Base-by-base conservation (phyloP, 2,888 invertebrate genomes). In the Steinernema carpocapsae region DNA sequence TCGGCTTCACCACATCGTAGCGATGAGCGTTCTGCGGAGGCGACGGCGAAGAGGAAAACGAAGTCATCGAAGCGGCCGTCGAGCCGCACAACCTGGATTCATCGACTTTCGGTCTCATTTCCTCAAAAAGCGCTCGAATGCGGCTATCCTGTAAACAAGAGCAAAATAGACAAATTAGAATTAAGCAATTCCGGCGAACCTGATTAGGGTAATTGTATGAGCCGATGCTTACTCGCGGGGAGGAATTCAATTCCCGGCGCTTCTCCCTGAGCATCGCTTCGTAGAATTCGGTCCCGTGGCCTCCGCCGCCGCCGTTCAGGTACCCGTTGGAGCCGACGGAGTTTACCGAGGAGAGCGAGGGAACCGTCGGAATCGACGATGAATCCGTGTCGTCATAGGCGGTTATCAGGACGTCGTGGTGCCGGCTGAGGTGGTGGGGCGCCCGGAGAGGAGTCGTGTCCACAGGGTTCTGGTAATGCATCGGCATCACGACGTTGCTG, bases 21-120 rank as follows among this genome's bases (percentile, higher is more conserved):
- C 56, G 56, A 56, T 56, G 56, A 14, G 56, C 12, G 3, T 56
- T 26, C 26, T 56, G 56, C 26, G 56, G 56, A 6, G 56, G 56
- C 2, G 56, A 56, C 22, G 56, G 56, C 24, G 56, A 56, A 24
- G 56, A 56, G 2, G 56, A 56, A 19, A 56, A 56, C 24, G 56
- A 56, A 56, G 56, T 56, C 56, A 56, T 26, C 17, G 56, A 56
- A 24, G 56, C 56, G 56, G 56, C 56, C 4, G 22, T 56, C 12
- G 26, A 56, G 3, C 56, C 56, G 26, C 56, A 56, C 26, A 56
- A 12, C 3, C 56, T 12, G 26, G 56, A 56, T 26, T 56, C 56
- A 12, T 56, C 56, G 56, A 56, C 26, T 56, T 56, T 56, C 56
- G 56, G 56, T 26, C 56, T 56, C 56, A 56, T 56, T 56, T 56